phyloP scores from a whole-genome alignment of 2,113 vertebrate species.

The Oryzias javanicus region DNA sequence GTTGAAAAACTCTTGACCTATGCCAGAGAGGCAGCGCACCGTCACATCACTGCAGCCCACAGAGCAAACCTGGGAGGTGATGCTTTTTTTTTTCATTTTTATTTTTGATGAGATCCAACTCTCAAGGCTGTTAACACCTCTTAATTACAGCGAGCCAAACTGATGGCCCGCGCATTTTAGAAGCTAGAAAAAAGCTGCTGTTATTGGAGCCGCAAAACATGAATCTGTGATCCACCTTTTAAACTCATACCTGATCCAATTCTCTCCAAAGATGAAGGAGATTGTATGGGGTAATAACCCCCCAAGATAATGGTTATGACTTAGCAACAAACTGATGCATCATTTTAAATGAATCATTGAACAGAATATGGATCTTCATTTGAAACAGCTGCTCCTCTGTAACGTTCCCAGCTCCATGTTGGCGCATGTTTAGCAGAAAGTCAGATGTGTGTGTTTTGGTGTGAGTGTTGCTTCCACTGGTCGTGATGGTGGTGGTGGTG shows the following conservation, averaged over 20 bases:
- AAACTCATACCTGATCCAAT: conserved; percentile 21
- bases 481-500: conserved; percentile 9
- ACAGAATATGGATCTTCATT: conserved; percentile 4
- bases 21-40: background rate
- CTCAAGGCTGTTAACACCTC: conserved; percentile 63
- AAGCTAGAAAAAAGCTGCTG: conserved; percentile 29
- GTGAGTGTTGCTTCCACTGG: conserved; percentile 21
- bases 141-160: conserved; percentile 65
- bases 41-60: conserved; percentile 15
- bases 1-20: conserved; percentile 48
- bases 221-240: conserved; percentile 18
- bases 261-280: conserved; percentile 26
- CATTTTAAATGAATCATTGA: conserved; percentile 1
- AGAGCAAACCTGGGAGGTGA: conserved; percentile 21
- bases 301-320: conserved; percentile 19
- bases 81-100: conserved; percentile 12
- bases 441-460: conserved; percentile 36
- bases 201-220: conserved; percentile 19
- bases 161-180: conserved; percentile 49
- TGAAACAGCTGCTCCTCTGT: conserved; percentile 20
- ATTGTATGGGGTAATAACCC: conserved; percentile 17
- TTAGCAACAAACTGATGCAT: conserved; percentile 19
- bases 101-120: conserved; percentile 32
- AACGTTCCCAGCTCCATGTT: conserved; percentile 7
- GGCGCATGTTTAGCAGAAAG: conserved; percentile 23